Base-by-base conservation (phyloP, 1,140 invertebrate genomes). In the Zaprionus lachaisei region DNA sequence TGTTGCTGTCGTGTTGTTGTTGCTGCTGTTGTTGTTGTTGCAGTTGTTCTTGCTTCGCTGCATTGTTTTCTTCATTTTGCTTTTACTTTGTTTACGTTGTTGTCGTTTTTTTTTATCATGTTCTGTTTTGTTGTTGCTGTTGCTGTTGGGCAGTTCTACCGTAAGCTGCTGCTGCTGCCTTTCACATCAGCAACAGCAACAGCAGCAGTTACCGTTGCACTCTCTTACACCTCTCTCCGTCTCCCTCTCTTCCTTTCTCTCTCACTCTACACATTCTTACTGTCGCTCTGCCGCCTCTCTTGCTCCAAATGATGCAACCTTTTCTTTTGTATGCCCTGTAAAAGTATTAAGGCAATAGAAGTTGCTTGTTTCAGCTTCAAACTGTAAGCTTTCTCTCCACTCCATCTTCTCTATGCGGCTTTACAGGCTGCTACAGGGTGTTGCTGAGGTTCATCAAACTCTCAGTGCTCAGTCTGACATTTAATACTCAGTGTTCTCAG, bases 151-250 rank as follows among this genome's bases (percentile, higher is more conserved):
- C 47, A 4, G 38, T 26, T 57, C 6, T 28, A 17, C 34, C 54
- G 63, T 17, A 49, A 28, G 51, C 47, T 68, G 31, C 55, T 69
- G 31, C 55, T 69, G 58, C n/a, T 70, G 68, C 49, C 77, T 71
- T 79, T 81, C 71, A 82, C 80, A 34, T 34, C 70, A 60, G 28
- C 44, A 31, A 44, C 75, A 34, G 44, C 75, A 24, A 31, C 72
- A 24, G 37, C 72, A 28, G 51, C 72, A 81, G 37, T 74, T 57
- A 66, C 66, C 72, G 57, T 62, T 70, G 72, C 67, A 75, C 38
- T 31, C 44, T 41, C 56, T 57, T 34, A 47, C 20, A 15, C 38
- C 41, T 58, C 34, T 67, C 51, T 49, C 34, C 9, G 17, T 65
- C 20, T 54, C 58, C 14, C 44, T 20, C 24, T 56, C 51, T 28